phyloP scores from a whole-genome alignment of 2,797 vertebrate genomes.

The Carapus acus region DNA sequence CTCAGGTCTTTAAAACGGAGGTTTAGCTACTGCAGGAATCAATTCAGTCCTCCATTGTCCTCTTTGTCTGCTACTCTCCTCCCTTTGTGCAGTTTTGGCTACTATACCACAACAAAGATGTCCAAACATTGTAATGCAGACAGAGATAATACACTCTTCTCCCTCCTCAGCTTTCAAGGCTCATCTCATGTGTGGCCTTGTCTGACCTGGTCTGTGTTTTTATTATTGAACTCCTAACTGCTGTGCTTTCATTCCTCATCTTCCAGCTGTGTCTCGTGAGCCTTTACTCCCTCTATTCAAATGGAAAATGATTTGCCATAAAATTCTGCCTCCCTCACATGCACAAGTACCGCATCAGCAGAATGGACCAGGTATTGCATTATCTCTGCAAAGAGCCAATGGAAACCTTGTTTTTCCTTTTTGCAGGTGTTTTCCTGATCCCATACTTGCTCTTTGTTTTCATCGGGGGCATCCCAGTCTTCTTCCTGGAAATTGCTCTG shows the following conservation, averaged over 20 bases:
- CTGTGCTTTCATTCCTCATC: constrained; percentile 10
- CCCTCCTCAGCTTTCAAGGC: constrained; percentile 20
- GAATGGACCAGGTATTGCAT: no score
- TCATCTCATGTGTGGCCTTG: constrained; percentile 41
- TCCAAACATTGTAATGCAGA: constrained; percentile 50
- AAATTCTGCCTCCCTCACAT: no score
- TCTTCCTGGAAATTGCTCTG: constrained; percentile 88
- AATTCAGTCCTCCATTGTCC: constrained; percentile 10
- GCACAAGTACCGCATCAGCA: no score
- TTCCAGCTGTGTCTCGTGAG: constrained; percentile 22
- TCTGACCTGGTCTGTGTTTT: constrained; percentile 15
- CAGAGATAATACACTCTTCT: constrained; percentile 28
- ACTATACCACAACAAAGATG: no score
- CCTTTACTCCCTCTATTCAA: no score
- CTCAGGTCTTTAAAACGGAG: constrained; percentile 12
- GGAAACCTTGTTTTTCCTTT: constrained; percentile 29
- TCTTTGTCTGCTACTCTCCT: constrained; percentile 9
- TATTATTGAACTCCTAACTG: constrained; percentile 10
- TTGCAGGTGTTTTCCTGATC: constrained; percentile 86
- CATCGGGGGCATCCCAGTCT: constrained; percentile 87
- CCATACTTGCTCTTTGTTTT: constrained; percentile 86
- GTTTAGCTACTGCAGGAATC: constrained; percentile 22
- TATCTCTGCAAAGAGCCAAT: no score
- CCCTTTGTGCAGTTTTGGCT: constrained; percentile 7
- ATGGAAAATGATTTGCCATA: no score